A percentile compares a stretch with the other conserved stretches of the same genome.
These are phyloP conservation scores for Fistularia commersonii DNA, from an alignment of 2,797 vertebrate genomes.

Conservation along the genomic window DNA sequence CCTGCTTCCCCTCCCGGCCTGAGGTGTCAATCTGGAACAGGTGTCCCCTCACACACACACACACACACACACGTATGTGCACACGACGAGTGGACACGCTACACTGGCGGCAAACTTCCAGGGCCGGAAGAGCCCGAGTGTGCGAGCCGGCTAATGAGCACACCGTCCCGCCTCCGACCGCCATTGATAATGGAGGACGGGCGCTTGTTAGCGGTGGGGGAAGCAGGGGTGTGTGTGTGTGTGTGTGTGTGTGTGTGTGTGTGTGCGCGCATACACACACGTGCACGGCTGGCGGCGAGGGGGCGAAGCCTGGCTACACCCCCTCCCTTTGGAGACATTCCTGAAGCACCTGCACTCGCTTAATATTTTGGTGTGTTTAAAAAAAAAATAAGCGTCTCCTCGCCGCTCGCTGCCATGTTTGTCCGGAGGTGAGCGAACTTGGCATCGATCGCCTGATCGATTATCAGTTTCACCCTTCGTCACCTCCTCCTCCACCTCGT, in stretches of 20 bases:
- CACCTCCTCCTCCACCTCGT: no score
- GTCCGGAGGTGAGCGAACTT: slow-evolving; percentile 81
- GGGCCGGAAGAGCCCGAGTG: no score
- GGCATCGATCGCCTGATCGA: no score
- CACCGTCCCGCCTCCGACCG: no score
- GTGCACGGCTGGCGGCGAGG: slow-evolving; percentile 58
- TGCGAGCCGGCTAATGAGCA: no score
- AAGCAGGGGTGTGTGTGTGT: no score
- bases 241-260: no score
- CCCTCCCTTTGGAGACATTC: slow-evolving; percentile 77
- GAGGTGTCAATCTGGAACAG: slow-evolving; percentile 14
- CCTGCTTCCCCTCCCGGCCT: slow-evolving; percentile 7
- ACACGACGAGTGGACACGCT: slow-evolving; percentile 36
- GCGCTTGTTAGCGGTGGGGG: no score
- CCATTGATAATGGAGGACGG: no score
- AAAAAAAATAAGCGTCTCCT: slow-evolving; percentile 48
- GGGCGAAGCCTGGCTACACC: slow-evolving; percentile 56
- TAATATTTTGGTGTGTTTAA: slow-evolving; percentile 75
- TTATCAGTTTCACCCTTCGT: no score
- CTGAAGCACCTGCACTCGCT: slow-evolving; percentile 86
- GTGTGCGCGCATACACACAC: no score
- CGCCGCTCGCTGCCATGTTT: slow-evolving; percentile 80
- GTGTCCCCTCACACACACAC: neutral
- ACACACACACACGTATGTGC: slow-evolving; percentile 35
- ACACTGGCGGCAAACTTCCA: no score